Base-by-base conservation (phyloP, 2,888 invertebrate genomes). In the Hyalella azteca region DNA sequence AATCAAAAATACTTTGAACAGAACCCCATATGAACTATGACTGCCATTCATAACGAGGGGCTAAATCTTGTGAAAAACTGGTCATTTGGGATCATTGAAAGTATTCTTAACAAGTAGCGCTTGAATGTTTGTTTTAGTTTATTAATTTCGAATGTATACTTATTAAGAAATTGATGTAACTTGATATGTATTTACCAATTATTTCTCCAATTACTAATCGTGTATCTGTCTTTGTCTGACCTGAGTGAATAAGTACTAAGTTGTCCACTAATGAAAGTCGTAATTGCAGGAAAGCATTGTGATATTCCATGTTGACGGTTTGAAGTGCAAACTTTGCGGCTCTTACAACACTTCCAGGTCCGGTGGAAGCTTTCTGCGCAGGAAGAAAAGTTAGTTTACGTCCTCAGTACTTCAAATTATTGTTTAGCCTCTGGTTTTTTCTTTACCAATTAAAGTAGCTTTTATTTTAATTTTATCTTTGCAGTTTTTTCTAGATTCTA, bases 271-370 rank as follows among this genome's bases (percentile, higher is more conserved):
- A 78, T 77, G 78, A 36, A 79, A 81, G 45, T 78, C 73, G 81
- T 84, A 85, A 39, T 32, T 54, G 83, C 48, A 88, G 95, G 94
- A 90, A 93, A 87, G 93, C 93, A 26, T 92, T 91, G 41, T 93
- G 94, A 11, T 92, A 86, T 96, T 95, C 88, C 96, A 96, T 87
- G 93, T 95, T 82, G 93, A 96, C 41, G 96, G 95, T 1, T 89
- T 95, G 80, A 96, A 96, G 88, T 96, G 96, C 87, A 90, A 90
- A 60, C 91, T 93, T 85, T 96, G 96, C 87, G 95, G 94, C n/a
- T 95, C 94, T 1, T 96, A 96, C 88, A 96, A 96, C 88, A 96
- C 96, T 48, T 76, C 80, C 19, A 73, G 82, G 19, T 36, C 50
- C n/a, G 75, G 77, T 36, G 81, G 82, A 29, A 79, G 81, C 45